Evolutionary conservation across 2,113 vertebrate species (phyloP).

Genomic region (crab-eating macaque (Macaca fascicularis)): T2T-MFA8v1.1 NC_088376.1:200679501-200680000

Average conservation of each 20-base stretch:
- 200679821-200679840: not conserved
- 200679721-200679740: slow-evolving; percentile 52
- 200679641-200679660: slow-evolving; percentile 58
- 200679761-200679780: not conserved
- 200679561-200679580: slow-evolving; percentile 48
- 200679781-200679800: not conserved
- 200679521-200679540: slow-evolving; percentile 38
- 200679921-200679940: slow-evolving; percentile 42
- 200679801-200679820: not conserved
- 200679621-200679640: slow-evolving; percentile 33
- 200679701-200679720: not conserved
- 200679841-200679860: not conserved
- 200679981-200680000: slow-evolving; percentile 42
- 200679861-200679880: not conserved
- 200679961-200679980: slow-evolving; percentile 7
- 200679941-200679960: not conserved
- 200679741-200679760: not conserved
- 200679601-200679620: slow-evolving; percentile 36
- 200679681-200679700: slow-evolving; percentile 19
- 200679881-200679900: slow-evolving; percentile 35
- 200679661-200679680: slow-evolving; percentile 40
- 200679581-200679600: slow-evolving; percentile 35
- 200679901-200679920: not conserved
- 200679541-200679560: slow-evolving; percentile 54
- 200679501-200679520: slow-evolving; percentile 6